These are phyloP conservation scores for Diaphora mendica DNA, from an alignment of 2,888 invertebrate genomes.

Conservation along the genomic window DNA sequence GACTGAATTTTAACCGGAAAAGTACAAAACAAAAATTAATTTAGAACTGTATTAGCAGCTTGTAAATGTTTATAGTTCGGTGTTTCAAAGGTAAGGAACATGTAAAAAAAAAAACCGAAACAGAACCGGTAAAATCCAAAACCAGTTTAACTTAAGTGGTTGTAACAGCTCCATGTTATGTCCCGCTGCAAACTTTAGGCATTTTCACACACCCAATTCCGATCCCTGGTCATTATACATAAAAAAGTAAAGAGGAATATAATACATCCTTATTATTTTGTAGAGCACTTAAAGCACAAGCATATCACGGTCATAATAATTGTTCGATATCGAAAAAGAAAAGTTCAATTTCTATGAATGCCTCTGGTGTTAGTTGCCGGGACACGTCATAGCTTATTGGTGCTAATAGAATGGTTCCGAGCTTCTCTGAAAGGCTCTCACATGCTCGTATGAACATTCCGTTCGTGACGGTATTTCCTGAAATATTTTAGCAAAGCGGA, in stretches of 20 bases:
- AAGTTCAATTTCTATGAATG: conserved; percentile 44
- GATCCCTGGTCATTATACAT: too few species aligned
- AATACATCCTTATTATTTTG: not conserved
- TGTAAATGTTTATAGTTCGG: too few species aligned
- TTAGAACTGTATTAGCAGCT: too few species aligned
- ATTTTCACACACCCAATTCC: too few species aligned
- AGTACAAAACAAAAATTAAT: too few species aligned
- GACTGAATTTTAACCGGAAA: too few species aligned
- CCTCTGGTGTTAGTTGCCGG: conserved; percentile 34
- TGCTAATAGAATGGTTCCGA: conserved; percentile 65
- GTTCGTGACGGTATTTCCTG: conserved; percentile 61
- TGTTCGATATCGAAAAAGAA: conserved; percentile 23
- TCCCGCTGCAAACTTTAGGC: too few species aligned
- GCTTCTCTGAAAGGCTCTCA: conserved; percentile 57
- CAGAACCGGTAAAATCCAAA: too few species aligned
- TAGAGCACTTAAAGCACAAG: not conserved
- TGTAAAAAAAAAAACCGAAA: too few species aligned
- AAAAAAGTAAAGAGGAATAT: not conserved
- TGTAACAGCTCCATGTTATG: too few species aligned
- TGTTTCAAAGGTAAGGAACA: too few species aligned
- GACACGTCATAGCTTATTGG: conserved; percentile 60
- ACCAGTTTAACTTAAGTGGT: too few species aligned
- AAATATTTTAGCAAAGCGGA: conserved; percentile 50
- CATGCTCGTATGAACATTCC: conserved; percentile 62
- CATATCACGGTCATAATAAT: conserved; percentile 20